Evolutionary conservation across 2,888 invertebrate species (phyloP), one percentile per base, ranked within the genome.

Genomic region (Drosophila kambysellisi): DNA sequence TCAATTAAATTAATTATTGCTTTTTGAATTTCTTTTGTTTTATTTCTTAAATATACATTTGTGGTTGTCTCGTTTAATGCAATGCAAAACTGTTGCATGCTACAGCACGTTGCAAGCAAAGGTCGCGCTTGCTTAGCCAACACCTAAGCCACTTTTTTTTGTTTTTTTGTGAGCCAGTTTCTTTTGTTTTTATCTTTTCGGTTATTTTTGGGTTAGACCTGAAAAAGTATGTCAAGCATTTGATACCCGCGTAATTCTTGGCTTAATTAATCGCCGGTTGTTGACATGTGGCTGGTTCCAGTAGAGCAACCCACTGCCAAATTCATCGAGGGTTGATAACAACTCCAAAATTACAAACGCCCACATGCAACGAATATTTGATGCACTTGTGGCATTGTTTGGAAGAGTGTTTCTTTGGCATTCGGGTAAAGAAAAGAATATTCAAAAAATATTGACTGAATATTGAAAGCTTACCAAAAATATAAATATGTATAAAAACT

Each of bases 1-100:
- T 92, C 92, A 92, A 92, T 92, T 92, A 92, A 91, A 92, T 91
- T 91, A 92, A 92, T 92, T 92, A 92, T 91, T 87, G 83, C 74
- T 76, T 80, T 81, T 74, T 66, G 77, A 78, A 76, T 78, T 76
- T 78, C 81, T 64, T 68, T 76, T 77, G 74, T 74, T 62, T 73
- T 52, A 48, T 32, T 68, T 54, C 17, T 54, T 46, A 39, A 61
- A 54, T 58, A 33, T 32, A 25, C 43, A 41, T 57, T 32, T 33
- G 11, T 52, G 39, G n/a, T 52, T 66, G 64, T 17, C 76, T 80
- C 73, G 82, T 81, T 84, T 79, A 86, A 83, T 89, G 81, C 89
- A 90, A 88, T 89, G 83, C 78, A 90, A 90, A 76, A 82, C 74
- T 75, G 74, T 82, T 76, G 86, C 83, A 70, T 63, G 71, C 74